Conservation (phyloP, 1,140 invertebrate species). For the Drosophila persimilis region DNA sequence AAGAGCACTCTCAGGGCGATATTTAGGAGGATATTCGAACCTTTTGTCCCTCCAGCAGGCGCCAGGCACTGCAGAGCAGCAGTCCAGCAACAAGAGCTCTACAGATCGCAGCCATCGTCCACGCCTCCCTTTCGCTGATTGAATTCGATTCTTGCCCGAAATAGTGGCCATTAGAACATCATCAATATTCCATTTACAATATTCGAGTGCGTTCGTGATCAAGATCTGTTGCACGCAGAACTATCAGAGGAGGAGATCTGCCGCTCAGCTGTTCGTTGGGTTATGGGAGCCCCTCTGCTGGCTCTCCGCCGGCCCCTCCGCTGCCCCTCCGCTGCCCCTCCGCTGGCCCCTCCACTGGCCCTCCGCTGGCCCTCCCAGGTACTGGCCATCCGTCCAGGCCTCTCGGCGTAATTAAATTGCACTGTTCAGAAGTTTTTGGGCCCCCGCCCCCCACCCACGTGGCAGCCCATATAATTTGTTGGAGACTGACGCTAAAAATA, state of each 20-base stretch:
- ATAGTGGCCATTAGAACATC: slow-evolving; percentile 19
- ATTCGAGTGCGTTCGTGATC: not conserved
- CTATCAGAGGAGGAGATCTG: not conserved
- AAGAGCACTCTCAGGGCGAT: no score
- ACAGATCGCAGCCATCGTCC: slow-evolving; percentile 6
- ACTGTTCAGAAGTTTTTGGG: slow-evolving; percentile 29
- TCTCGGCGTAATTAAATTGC: slow-evolving; percentile 70
- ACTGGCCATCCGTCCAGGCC: slow-evolving; percentile 13
- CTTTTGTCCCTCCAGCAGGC: slow-evolving; percentile 16
- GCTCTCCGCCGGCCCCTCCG: not conserved
- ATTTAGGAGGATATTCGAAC: not conserved
- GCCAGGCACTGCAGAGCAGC: not conserved
- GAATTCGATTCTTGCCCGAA: not conserved
- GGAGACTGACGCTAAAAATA: slow-evolving; percentile 56
- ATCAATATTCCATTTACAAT: slow-evolving; percentile 27
- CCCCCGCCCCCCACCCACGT: not conserved
- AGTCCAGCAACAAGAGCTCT: slow-evolving; percentile 3
- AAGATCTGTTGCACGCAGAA: not conserved
- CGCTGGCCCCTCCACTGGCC: not conserved
- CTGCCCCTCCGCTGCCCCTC: no score
- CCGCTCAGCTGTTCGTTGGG: no score
- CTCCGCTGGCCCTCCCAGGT: slow-evolving; percentile 26
- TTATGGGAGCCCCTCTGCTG: no score
- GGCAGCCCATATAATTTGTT: slow-evolving; percentile 52
- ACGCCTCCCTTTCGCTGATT: not conserved